A percentile compares a stretch with the other conserved stretches of the same genome.
phyloP scores from a whole-genome alignment of 2,888 invertebrate species.

The Stenodera caucasica region DNA sequence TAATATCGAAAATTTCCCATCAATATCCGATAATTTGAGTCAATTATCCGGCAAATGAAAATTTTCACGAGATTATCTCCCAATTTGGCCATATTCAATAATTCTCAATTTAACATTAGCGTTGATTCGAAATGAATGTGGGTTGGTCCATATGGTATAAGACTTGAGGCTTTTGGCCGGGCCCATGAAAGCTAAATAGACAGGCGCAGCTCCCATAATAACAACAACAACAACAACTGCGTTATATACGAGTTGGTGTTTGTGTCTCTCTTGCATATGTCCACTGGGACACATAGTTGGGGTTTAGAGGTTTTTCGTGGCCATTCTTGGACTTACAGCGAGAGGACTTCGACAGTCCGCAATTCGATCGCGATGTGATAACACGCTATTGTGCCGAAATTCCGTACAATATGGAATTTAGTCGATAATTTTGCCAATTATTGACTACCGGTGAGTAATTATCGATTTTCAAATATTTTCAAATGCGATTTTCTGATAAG shows the following conservation, averaged over 20 bases:
- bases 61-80: too few species aligned
- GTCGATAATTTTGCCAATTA: neutral
- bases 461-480: too few species aligned
- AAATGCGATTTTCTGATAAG: too few species aligned
- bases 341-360: conserved; percentile 14
- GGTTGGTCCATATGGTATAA: conserved; percentile 1
- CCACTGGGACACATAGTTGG: conserved; percentile 46
- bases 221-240: neutral
- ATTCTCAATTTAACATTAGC: neutral
- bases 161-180: neutral
- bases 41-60: too few species aligned
- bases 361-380: conserved; percentile 14
- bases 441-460: conserved; percentile 18
- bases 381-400: conserved; percentile 19
- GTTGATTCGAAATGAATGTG: neutral
- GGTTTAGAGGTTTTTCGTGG: conserved; percentile 30
- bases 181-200: conserved; percentile 10
- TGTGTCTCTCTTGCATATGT: conserved; percentile 32
- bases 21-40: too few species aligned
- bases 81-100: too few species aligned
- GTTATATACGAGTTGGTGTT: conserved; percentile 23
- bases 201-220: conserved; percentile 11
- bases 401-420: conserved; percentile 18
- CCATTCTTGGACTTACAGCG: neutral
- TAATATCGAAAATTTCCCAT: neutral